Conservation (phyloP, 2,113 vertebrate genomes). For the Willisornis vidua region DNA sequence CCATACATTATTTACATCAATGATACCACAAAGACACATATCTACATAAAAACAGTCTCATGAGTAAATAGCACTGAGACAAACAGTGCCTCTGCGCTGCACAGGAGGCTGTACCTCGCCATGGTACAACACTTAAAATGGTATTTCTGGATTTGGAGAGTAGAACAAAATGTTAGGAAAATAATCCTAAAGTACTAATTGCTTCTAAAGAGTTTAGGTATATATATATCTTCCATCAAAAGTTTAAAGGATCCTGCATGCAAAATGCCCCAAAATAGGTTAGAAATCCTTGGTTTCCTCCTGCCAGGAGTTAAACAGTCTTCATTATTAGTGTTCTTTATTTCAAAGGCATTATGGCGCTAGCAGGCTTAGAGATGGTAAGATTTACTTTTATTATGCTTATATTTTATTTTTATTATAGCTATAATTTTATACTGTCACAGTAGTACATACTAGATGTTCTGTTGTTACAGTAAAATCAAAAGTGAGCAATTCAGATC, state of each 20-base stretch:
- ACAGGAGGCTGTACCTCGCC: too few species aligned
- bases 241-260: not conserved
- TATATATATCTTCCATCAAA: not conserved
- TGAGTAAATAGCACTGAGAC: not conserved
- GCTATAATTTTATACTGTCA: not conserved
- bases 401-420: not conserved
- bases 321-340: not conserved
- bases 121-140: not conserved
- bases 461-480: too few species aligned
- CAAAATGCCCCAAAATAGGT: not conserved
- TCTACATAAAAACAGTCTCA: not conserved
- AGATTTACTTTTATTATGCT: not conserved
- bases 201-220: not conserved
- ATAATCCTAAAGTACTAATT: not conserved
- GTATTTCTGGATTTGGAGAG: not conserved
- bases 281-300: not conserved
- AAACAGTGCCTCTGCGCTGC: not conserved
- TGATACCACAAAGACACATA: not conserved
- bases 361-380: not conserved
- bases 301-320: not conserved
- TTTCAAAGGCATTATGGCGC: not conserved
- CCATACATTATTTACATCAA: not conserved
- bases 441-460: too few species aligned
- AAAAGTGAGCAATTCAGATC: too few species aligned
- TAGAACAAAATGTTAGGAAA: not conserved